A percentile compares a stretch with the other conserved stretches of the same genome.
phyloP scores from a whole-genome alignment of 2,113 vertebrate species.

The Alosa alosa region DNA sequence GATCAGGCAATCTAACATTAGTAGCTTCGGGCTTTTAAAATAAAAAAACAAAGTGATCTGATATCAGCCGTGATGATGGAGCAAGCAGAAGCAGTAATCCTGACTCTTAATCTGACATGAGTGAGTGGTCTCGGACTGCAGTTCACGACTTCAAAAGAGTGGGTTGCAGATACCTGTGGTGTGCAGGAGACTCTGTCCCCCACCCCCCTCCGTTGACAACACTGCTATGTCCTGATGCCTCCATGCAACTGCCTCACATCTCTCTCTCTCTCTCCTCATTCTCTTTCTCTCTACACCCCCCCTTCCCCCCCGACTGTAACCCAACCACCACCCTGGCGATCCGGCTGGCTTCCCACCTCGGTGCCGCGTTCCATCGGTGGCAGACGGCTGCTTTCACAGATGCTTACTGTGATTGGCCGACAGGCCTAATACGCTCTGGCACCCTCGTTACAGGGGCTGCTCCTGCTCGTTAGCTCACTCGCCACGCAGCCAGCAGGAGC shows the following conservation, averaged over 20 bases:
- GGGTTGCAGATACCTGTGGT: neutral
- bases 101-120: neutral
- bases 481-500: slow-evolving; percentile 28
- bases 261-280: neutral
- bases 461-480: slow-evolving; percentile 61
- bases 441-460: slow-evolving; percentile 63
- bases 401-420: slow-evolving; percentile 44
- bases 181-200: neutral
- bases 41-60: neutral
- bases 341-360: neutral
- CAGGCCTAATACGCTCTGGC: slow-evolving; percentile 62
- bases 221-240: neutral
- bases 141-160: neutral
- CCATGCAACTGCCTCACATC: neutral
- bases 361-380: slow-evolving; percentile 42
- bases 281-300: neutral
- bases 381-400: slow-evolving; percentile 56
- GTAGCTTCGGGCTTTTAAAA: neutral
- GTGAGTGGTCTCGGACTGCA: neutral
- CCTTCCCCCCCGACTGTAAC: neutral
- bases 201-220: no score
- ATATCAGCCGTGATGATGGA: neutral
- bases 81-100: no score
- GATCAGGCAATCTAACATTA: neutral
- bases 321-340: neutral